Conservation (phyloP, 2,888 invertebrate genomes). For the Mythimna albipuncta region DNA sequence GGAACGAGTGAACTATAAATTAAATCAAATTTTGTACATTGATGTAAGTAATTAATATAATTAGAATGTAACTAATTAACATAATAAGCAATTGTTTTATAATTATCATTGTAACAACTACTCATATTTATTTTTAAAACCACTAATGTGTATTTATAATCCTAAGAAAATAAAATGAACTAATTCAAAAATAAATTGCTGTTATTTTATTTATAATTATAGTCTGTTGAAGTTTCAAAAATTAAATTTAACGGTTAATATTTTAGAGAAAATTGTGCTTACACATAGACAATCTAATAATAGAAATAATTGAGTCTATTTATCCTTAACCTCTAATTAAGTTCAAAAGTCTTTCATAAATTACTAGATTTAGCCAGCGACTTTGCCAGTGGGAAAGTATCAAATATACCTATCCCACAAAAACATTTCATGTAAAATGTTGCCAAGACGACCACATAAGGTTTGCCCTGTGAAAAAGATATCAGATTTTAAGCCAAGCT, state of each 20-base stretch:
- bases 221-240: not conserved
- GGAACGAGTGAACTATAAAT: slow-evolving; percentile 11
- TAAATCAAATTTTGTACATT: slow-evolving; percentile 22
- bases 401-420: too few relatives aligned
- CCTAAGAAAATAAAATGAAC: slow-evolving; percentile 31
- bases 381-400: too few relatives aligned
- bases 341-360: too few relatives aligned
- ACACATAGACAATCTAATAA: not conserved
- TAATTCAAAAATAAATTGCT: slow-evolving; percentile 7
- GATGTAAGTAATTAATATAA: not conserved
- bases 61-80: slow-evolving; percentile 1
- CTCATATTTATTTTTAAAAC: slow-evolving; percentile 6
- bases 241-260: not conserved
- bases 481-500: too few relatives aligned
- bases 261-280: not conserved
- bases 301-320: too few relatives aligned
- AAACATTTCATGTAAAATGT: too few relatives aligned
- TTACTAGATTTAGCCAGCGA: too few relatives aligned
- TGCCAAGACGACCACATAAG: too few relatives aligned
- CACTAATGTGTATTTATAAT: slow-evolving; percentile 12
- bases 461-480: too few relatives aligned
- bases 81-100: slow-evolving; percentile 15
- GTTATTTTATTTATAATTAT: slow-evolving; percentile 20
- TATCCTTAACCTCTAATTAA: not conserved
- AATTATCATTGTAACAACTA: slow-evolving; percentile 26